Base-by-base conservation (phyloP, 2,888 invertebrate species). In the Oxyscelio sp. region DNA sequence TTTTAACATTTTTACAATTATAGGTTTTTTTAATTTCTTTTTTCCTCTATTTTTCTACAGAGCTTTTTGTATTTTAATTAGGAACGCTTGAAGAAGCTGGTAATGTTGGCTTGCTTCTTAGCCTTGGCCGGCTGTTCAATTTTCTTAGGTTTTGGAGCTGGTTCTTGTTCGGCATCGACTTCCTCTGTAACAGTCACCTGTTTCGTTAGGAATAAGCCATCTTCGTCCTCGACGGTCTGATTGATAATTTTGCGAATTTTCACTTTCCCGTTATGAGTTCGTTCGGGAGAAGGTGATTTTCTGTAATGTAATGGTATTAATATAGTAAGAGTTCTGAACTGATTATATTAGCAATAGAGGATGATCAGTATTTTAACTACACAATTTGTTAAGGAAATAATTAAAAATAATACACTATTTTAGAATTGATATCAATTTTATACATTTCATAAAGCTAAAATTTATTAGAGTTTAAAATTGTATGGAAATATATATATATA, bases 171-270 rank as follows among this genome's bases (percentile, higher is more conserved):
- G 1, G 45, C 66, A 34, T 86, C 85, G 13, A 50, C 50, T 83
- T 56, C 75, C 38, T 80, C 77, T 0, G 54, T 92, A 27, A 93
- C 91, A 34, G 92, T 91, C 13, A 91, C 92, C 74, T 94, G 94
- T 70, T 92, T 93, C 4, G 94, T 94, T 13, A 93, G 91, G 40
- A 93, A 71, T 77, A 86, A 94, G n/a, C 94, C 94, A 70, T 94
- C 93, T 34, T 94, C 94, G 78, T 94, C 94, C 27, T 87, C 85
- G 50, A 89, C 92, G 4, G 91, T 91, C 85, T 90, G 91, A 68
- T 93, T 93, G 2, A 93, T 87, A 11, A 88, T 75, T 87, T 93
- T 94, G 9, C 93, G 86, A 15, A 92, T 88, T 84, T 92, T 93
- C 5, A 92, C 90, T 83, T 92, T 94, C 0, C 92, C 92, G 58